Conservation (phyloP, 2,888 invertebrate species). For the Parapristionchus giblindavisi region DNA sequence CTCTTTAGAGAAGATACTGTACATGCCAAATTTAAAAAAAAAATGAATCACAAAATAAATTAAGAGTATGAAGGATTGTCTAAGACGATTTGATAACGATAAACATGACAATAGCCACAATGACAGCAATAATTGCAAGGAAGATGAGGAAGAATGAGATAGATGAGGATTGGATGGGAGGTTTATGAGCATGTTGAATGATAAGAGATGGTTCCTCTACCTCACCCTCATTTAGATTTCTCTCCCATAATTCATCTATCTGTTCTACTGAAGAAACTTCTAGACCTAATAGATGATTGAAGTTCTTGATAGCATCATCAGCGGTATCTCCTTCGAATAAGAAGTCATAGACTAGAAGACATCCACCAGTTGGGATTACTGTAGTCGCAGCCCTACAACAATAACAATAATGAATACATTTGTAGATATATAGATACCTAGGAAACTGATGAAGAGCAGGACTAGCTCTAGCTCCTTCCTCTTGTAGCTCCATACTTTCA, state of each 20-base stretch:
- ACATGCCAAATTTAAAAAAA: not conserved
- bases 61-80: not conserved
- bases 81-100: conserved; percentile 23
- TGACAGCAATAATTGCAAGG: conserved; percentile 39
- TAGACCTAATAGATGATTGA: conserved; percentile 54
- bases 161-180: not conserved
- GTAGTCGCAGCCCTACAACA: conserved; percentile 29
- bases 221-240: conserved; percentile 35
- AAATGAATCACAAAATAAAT: not conserved
- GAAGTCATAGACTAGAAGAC: conserved; percentile 54
- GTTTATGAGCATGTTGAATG: conserved; percentile 33
- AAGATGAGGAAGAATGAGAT: conserved; percentile 16
- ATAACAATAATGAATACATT: not conserved
- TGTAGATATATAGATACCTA: not conserved
- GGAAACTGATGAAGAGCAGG: conserved; percentile 39
- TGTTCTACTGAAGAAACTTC: conserved; percentile 30
- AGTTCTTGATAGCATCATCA: conserved; percentile 58
- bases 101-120: conserved; percentile 41
- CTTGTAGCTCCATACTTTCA: conserved; percentile 55
- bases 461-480: conserved; percentile 31
- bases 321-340: conserved; percentile 57
- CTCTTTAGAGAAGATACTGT: too few relatives aligned
- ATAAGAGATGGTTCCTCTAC: conserved; percentile 37
- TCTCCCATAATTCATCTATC: conserved; percentile 38
- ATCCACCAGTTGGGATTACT: conserved; percentile 42